Percentiles rank a stretch among this genome's conserved stretches.
Conservation (phyloP, 2,797 vertebrate species). For the Ara ararauna region DNA sequence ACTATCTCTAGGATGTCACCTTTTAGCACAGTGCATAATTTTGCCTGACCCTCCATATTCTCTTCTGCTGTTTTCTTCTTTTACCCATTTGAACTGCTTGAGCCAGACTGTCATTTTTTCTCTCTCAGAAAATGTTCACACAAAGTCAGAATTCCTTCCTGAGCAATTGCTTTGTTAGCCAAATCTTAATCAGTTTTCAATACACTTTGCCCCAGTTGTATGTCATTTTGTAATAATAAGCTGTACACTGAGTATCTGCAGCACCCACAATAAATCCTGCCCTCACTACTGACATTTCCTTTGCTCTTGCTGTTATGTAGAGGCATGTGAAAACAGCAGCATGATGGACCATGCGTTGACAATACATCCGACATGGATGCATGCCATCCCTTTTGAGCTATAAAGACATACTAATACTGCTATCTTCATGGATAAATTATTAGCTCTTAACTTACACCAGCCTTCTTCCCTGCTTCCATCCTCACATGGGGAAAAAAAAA, state of each 20-base stretch:
- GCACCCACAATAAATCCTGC: not conserved
- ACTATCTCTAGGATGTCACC: not conserved
- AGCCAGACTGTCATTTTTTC: not conserved
- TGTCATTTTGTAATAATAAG: not conserved
- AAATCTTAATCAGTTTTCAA: not conserved
- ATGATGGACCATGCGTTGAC: not conserved
- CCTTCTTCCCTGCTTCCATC: not conserved
- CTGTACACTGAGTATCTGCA: not conserved
- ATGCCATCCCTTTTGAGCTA: not conserved
- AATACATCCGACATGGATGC: not conserved
- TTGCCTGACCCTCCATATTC: not conserved
- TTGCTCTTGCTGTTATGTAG: not conserved
- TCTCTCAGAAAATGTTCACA: not conserved
- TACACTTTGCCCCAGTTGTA: not conserved
- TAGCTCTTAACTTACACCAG: not conserved
- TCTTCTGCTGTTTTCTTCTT: not conserved
- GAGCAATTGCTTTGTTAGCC: not conserved
- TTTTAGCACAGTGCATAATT: not conserved
- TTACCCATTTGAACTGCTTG: not conserved
- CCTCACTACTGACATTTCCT: not conserved
- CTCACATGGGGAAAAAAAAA: not conserved
- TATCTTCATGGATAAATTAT: not conserved
- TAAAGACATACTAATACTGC: not conserved
- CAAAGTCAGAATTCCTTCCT: not conserved
- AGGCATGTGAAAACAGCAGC: not conserved